Evolutionary conservation across 2,888 invertebrate genomes (phyloP).

Genomic region (Epiblema foenella): DNA sequence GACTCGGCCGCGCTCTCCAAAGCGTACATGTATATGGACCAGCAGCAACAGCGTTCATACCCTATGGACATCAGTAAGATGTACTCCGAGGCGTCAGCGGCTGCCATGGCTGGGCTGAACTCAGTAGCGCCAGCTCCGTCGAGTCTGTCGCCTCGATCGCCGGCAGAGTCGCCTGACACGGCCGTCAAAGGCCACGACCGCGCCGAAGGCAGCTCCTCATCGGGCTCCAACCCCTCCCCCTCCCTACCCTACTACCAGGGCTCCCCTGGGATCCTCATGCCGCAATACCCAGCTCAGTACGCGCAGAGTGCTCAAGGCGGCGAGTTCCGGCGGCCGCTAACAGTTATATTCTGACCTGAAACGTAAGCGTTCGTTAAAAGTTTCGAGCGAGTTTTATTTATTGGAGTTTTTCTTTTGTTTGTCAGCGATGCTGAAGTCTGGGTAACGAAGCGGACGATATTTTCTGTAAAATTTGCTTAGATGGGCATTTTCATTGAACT

Average conservation of each 20-base stretch:
- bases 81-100: constrained; percentile 86
- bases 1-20: constrained; percentile 90
- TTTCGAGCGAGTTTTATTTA: constrained; percentile 42
- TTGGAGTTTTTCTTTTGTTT: constrained; percentile 50
- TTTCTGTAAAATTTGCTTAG: constrained; percentile 1
- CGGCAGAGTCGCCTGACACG: constrained; percentile 85
- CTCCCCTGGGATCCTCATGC: constrained; percentile 86
- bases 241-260: constrained; percentile 86
- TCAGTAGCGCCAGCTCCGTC: constrained; percentile 78
- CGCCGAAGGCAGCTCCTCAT: constrained; percentile 85
- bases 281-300: constrained; percentile 87
- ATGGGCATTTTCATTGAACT: too few relatives aligned
- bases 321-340: constrained; percentile 90
- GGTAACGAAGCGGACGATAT: constrained; percentile 10
- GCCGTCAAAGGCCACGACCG: constrained; percentile 78
- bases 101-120: constrained; percentile 84
- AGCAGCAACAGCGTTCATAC: constrained; percentile 82
- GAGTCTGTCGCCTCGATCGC: constrained; percentile 75
- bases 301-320: constrained; percentile 84
- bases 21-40: constrained; percentile 91
- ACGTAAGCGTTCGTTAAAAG: constrained; percentile 39
- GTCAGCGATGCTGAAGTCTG: not conserved
- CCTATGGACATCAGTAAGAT: constrained; percentile 88
- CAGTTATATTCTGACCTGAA: constrained; percentile 93
- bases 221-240: constrained; percentile 87